Conservation (phyloP, 2,113 vertebrate genomes). For the Gobio gobio region DNA sequence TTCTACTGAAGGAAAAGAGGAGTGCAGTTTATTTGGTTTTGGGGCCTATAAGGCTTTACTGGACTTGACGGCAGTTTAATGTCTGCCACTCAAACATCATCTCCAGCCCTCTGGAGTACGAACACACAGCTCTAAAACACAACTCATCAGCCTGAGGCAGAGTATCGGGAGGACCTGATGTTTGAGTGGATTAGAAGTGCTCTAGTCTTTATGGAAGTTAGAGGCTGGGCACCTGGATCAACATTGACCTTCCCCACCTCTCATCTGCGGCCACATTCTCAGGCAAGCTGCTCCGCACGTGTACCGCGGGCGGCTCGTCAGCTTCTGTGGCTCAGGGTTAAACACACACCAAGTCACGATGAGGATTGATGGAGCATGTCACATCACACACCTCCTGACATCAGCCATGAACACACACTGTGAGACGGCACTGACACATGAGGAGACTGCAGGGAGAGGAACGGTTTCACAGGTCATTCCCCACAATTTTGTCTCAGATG, state of each 20-base stretch:
- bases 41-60: neutral
- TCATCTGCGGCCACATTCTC: constrained; percentile 54
- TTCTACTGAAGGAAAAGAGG: neutral
- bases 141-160: neutral
- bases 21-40: neutral
- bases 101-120: neutral
- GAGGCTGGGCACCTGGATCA: constrained; percentile 63
- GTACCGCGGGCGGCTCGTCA: constrained; percentile 48
- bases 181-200: neutral
- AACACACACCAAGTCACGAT: constrained; percentile 1
- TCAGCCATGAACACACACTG: neutral
- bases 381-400: constrained; percentile 2
- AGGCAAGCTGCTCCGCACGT: constrained; percentile 60
- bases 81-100: neutral
- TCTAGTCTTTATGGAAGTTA: neutral
- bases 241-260: constrained; percentile 58
- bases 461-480: neutral
- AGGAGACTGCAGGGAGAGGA: neutral
- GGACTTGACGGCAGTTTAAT: too few relatives aligned
- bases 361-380: constrained; percentile 16
- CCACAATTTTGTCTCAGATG: neutral
- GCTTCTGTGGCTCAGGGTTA: neutral
- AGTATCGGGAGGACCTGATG: neutral
- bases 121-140: neutral
- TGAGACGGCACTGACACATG: neutral